Conservation (phyloP, 1,140 invertebrate species). For the Drosophila quadrilineata region DNA sequence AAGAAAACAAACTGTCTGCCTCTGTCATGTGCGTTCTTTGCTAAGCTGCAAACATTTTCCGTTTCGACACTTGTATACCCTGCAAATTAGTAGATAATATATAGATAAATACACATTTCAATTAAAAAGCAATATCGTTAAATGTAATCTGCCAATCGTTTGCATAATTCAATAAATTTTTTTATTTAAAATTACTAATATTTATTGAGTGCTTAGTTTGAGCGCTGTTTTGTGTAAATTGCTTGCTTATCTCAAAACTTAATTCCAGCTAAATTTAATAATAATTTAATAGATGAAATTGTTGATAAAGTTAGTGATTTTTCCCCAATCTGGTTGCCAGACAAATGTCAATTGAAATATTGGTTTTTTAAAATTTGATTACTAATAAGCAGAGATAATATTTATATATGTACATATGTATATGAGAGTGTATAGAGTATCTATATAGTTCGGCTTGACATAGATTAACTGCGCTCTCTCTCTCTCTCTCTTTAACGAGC, state of each 20-base stretch:
- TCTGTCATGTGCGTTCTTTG: conserved; percentile 15
- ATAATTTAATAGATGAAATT: too few species aligned
- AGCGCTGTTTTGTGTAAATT: too few species aligned
- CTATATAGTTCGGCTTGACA: background rate
- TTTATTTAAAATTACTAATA: too few species aligned
- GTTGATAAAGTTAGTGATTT: too few species aligned
- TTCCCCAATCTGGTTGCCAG: too few species aligned
- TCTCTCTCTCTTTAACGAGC: conserved; percentile 4
- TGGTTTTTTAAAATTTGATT: background rate
- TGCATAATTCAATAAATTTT: too few species aligned
- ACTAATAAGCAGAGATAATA: background rate
- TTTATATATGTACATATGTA: background rate
- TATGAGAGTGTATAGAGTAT: conserved; percentile 31
- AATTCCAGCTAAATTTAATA: too few species aligned
- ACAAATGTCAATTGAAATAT: too few species aligned
- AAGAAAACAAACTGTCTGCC: conserved; percentile 18
- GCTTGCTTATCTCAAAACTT: too few species aligned
- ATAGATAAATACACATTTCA: background rate
- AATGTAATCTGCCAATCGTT: background rate
- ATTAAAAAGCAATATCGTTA: background rate
- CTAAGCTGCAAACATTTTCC: conserved; percentile 7
- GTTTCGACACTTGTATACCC: conserved; percentile 6
- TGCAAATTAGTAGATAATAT: background rate
- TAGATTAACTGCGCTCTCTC: background rate
- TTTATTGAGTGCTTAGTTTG: too few species aligned